Evolutionary conservation across 2,113 vertebrate species (phyloP).

Genomic region (Embiotoca jacksoni): DNA sequence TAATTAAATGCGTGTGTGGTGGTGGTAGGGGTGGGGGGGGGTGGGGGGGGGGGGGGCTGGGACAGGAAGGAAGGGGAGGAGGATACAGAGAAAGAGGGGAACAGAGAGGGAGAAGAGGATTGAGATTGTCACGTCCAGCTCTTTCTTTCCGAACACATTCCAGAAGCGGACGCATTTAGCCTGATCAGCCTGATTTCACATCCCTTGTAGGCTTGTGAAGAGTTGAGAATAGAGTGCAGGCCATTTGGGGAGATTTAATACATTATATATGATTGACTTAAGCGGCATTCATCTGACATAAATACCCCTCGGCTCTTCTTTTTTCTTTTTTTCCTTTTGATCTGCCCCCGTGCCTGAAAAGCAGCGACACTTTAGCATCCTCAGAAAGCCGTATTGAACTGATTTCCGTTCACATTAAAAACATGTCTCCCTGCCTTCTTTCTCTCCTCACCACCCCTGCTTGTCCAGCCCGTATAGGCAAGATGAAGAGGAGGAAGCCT

Average conservation of each 20-base stretch:
- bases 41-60: constrained; percentile 3
- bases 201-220: not conserved
- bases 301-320: too few relatives aligned
- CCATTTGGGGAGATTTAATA: not conserved
- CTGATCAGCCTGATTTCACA: not conserved
- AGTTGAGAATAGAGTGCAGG: not conserved
- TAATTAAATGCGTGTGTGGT: constrained; percentile 81
- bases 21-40: constrained; percentile 23
- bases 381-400: not conserved
- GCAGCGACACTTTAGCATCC: not conserved
- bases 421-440: not conserved
- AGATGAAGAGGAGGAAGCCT: constrained; percentile 99
- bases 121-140: constrained; percentile 8
- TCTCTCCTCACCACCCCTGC: not conserved
- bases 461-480: constrained; percentile 95
- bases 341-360: constrained; percentile 9
- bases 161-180: constrained; percentile 9
- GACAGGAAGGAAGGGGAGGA: constrained; percentile 28
- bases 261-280: too few relatives aligned
- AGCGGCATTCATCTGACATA: too few relatives aligned
- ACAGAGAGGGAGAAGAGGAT: constrained; percentile 2
- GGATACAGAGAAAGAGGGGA: not conserved
- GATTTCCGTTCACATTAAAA: constrained; percentile 1
- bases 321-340: not conserved
- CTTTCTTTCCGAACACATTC: constrained; percentile 6